These are phyloP conservation scores for Chrysemys picta DNA, from an alignment of 2,113 vertebrate species.

Conservation along the genomic window DNA sequence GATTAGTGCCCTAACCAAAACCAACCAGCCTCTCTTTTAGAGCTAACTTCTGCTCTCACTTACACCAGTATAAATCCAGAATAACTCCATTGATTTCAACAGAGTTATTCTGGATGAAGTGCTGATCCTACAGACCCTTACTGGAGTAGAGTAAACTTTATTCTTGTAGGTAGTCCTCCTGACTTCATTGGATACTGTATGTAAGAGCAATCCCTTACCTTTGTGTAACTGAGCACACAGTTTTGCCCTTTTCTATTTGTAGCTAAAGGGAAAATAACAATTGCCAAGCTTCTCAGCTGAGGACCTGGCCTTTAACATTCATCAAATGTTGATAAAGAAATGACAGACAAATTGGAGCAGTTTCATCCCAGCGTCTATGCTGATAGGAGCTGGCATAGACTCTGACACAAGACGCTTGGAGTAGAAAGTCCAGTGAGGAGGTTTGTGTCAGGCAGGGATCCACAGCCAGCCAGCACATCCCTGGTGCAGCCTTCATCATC, in stretches of 20 bases:
- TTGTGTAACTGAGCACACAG: not conserved
- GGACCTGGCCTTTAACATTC: not conserved
- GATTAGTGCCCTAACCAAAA: not conserved
- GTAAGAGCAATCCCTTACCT: not conserved
- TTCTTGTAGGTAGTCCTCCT: not conserved
- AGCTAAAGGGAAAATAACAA: not conserved
- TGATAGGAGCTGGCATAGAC: not conserved
- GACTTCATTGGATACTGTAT: not conserved
- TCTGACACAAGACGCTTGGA: not conserved
- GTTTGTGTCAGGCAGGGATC: not conserved
- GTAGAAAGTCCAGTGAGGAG: not conserved
- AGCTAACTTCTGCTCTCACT: not conserved
- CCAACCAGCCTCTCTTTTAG: not conserved
- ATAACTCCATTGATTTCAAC: not conserved
- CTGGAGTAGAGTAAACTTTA: not conserved
- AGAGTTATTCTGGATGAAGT: not conserved
- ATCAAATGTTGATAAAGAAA: not conserved
- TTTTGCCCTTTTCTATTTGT: not conserved
- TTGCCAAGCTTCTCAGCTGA: not conserved
- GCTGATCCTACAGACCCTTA: not conserved
- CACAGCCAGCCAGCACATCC: not conserved
- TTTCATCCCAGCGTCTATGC: not conserved
- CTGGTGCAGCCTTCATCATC: accelerated
- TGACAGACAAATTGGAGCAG: not conserved
- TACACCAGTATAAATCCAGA: not conserved